Evolutionary conservation across 2,113 vertebrate genomes (phyloP).

Genomic region (Mobula birostris): DNA sequence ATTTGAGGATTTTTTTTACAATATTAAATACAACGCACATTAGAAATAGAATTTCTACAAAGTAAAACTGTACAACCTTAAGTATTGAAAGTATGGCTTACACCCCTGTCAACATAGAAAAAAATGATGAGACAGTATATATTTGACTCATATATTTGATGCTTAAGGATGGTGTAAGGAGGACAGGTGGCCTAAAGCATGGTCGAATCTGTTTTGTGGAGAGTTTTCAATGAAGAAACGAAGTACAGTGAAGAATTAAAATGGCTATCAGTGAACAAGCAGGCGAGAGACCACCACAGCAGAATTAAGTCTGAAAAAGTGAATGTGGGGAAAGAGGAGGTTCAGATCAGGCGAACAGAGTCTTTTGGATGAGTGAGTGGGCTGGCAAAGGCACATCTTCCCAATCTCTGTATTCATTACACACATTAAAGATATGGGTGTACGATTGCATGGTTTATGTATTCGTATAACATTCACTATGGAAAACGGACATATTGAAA

Average conservation of each 20-base stretch:
- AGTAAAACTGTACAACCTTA: not conserved
- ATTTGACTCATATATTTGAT: not conserved
- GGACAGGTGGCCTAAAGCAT: not conserved
- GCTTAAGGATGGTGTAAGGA: not conserved
- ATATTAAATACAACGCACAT: not conserved
- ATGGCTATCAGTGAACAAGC: not conserved
- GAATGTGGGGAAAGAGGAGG: not conserved
- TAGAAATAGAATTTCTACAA: not conserved
- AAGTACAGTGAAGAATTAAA: not conserved
- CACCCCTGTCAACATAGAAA: not conserved
- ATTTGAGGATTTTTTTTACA: not conserved
- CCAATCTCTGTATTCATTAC: no score
- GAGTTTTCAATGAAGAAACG: not conserved
- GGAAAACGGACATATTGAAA: no score
- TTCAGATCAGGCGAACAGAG: not conserved
- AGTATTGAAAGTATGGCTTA: not conserved
- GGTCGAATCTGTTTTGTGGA: not conserved
- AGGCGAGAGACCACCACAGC: no score
- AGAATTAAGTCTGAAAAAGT: not conserved
- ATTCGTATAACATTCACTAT: no score
- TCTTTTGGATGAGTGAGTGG: not conserved
- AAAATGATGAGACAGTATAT: not conserved
- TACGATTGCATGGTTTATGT: no score
- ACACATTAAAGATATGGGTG: no score
- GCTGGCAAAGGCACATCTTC: not conserved